Conservation (phyloP, 2,113 vertebrate species). For the Pseudolaguvia tuberculata region DNA sequence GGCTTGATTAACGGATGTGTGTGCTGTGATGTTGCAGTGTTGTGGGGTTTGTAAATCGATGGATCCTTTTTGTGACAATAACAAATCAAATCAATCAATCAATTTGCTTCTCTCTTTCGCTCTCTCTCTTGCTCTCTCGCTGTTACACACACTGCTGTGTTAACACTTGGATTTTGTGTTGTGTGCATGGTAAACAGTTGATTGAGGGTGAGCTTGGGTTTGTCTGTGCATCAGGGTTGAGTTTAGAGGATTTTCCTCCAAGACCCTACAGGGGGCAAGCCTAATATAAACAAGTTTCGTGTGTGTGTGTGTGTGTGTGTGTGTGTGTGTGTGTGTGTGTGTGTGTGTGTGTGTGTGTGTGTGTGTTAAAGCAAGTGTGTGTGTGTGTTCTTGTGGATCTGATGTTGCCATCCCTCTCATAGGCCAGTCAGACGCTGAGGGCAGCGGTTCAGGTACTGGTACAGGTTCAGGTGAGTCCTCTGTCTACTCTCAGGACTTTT, state of each 20-base stretch:
- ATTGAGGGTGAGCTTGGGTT: neutral
- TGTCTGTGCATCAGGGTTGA: neutral
- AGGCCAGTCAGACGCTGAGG: conserved; percentile 77
- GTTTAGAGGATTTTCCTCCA: neutral
- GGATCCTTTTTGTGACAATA: neutral
- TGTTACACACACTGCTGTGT: neutral
- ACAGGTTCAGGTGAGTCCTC: conserved; percentile 73
- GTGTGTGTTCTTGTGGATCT: conserved; percentile 52
- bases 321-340: neutral
- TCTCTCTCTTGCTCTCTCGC: neutral
- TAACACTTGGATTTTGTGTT: neutral
- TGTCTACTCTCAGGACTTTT: conserved; percentile 38
- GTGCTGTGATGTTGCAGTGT: conserved; percentile 14
- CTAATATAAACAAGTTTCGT: neutral
- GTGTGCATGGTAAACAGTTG: conserved; percentile 28
- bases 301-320: neutral
- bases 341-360: neutral
- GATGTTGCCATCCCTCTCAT: conserved; percentile 64
- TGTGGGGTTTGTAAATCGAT: conserved; percentile 34
- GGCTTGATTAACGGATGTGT: conserved; percentile 26
- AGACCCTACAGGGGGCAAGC: neutral
- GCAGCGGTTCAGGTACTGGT: conserved; percentile 69
- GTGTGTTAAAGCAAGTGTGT: too few relatives aligned
- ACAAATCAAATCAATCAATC: conserved; percentile 28
- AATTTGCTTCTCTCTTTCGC: neutral